Base-by-base conservation (phyloP, 2,113 vertebrate species). In the Panurus biarmicus region DNA sequence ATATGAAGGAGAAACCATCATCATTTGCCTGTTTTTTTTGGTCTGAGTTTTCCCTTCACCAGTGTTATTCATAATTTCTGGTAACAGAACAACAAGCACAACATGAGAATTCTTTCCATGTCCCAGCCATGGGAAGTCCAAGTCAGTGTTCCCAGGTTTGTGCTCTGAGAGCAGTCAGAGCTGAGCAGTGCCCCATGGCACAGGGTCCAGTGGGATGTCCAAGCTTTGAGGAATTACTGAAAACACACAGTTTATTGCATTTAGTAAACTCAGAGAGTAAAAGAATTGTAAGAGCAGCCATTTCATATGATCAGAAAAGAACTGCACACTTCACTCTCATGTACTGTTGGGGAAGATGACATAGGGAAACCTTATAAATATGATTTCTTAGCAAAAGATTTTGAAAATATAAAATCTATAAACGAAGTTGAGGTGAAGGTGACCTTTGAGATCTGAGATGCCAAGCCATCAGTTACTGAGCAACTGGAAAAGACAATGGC, bases 81-180 rank as follows among this genome's bases (percentile, higher is more conserved):
- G 14, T 40, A n/a, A 73, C 40, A 36, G 6, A 42, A 25, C 36
- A 72, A 42, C 11, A 21, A 61, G 12, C 0, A 1, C 13, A 22
- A 26, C 28, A 7, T 24, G 71, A 28, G 21, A 61, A 24, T 57
- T 25, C 6, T 57, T 42, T 42, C 33, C 3, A 1, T 2, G 2
- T 19, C n/a, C 16, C 3, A 24, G 19, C 6, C 9, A 7, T 11
- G 10, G 10, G 16, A 28, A 0, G 1, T 20, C 2, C 1, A 4
- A 18, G 33, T 28, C 20, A 10, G 5, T 23, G 25, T 6, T 75
- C 44, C 28, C 48, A 47, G 29, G 3, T 4, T 5, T 31, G 28
- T 7, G 6, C n/a, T 54, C 33, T 38, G 45, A 64, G 4, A 23
- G 22, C 5, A 70, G 42, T 28, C 5, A 1, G 48, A 51, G 44